Base-by-base conservation (phyloP, 2,113 vertebrate species). In the Elanus axillaris region DNA sequence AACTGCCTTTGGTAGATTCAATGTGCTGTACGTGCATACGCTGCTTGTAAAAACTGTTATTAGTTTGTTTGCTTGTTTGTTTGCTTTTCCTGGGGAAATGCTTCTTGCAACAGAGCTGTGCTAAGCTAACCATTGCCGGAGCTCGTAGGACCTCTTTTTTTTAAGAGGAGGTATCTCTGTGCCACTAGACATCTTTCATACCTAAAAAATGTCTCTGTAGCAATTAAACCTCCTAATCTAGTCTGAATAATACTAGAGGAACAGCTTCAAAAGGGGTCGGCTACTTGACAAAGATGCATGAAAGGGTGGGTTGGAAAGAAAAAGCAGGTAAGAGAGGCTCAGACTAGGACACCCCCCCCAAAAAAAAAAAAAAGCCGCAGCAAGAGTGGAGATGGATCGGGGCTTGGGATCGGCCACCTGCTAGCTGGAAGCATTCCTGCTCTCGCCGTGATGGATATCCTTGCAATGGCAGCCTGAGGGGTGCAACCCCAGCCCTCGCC, bases 381-480 rank as follows among this genome's bases (percentile, higher is more conserved):
- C 27, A 38, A 1, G 22, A 32, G 9, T 7, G 63, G 36, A 16
- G 53, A 16, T 11, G 36, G 20, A 13, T 50, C 36, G 13, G 73
- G 42, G 25, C 36, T 60, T 43, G 45, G 67, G 47, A 26, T 15
- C 5, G 4, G 50, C n/a, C 50, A 19, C 50, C 50, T 7, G 3
- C 0, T 3, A 26, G 73, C 59, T 59, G 43, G 74, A 21, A 45
- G 29, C 32, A 2, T 34, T 10, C 34, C 47, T 6, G 21, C 19
- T 26, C 21, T 13, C 1, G 1, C 34, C 1, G 40, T 11, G 40
- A 19, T 3, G 26, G 16, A 5, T 21, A 12, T 2, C 26, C 48
- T 20, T n/a, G 45, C 22, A 21, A 58, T 2, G 17, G 60, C 60
- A n/a, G 21, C 64, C 7, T 2, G 23, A 32, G 11, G 9, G 2